Base-by-base conservation (phyloP, 2,888 invertebrate genomes). In the Dasypogon diadema region DNA sequence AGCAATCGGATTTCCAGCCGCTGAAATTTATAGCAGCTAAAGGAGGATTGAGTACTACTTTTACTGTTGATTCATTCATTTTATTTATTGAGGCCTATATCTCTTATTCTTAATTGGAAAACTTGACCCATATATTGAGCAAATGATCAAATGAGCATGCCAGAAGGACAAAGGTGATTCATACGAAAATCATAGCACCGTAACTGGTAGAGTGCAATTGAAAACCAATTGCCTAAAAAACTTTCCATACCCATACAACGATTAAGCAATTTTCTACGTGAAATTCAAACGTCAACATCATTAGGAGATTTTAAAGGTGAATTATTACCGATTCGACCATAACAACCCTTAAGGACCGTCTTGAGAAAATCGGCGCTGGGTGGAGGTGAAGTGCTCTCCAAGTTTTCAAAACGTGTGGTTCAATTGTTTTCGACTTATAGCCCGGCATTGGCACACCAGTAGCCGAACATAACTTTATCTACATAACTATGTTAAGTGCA, bases 261-360 rank as follows among this genome's bases (percentile, higher is more conserved):
- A 72, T 72, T 72, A 72, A 51, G 54, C 72, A 72, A 72, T 54
- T 72, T 54, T 51, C 51, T 54, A 46, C 51, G 2, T 72, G 72
- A 54, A 72, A 22, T 72, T 18, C 14, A 21, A 72, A 54, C 51
- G 26, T 51, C 54, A 72, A 72, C 72, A 72, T 72, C 72, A 72
- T 72, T 72, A 72, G 54, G 16, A 72, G 22, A 24, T 72, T 72
- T 72, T 51, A n/a, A 74, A 77, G 72, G 78, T 79, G 78, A 79
- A 77, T 78, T 79, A 79, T 79, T 78, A 78, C 77, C 74, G 78
- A 79, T 75, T 78, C 76, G 75, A 73, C 77, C 76, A 74, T 78
- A 78, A 78, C 75, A 79, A 68, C 76, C 76, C 77, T 77, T 72
- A 51, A 72, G 22, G 18, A 21, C 22, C 60, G 34, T 63, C 34